phyloP scores from a whole-genome alignment of 2,113 vertebrate species.

The Syrrhaptes paradoxus region DNA sequence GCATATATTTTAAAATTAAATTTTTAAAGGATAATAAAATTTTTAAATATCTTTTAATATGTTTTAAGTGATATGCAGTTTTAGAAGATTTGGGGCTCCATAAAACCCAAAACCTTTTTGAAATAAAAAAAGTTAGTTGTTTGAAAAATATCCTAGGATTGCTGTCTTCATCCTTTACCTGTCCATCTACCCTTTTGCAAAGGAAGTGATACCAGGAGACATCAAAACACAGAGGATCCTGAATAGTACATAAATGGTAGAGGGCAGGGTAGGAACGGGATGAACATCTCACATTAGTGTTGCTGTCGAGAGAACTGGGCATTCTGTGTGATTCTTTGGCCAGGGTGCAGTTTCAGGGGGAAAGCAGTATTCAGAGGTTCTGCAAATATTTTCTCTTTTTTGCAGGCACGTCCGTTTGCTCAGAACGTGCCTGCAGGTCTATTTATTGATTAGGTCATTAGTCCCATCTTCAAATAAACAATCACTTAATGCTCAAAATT shows the following conservation, averaged over 20 bases:
- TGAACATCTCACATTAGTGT: accelerated
- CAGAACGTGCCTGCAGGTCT: neutral
- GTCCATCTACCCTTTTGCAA: neutral
- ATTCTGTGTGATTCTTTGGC: neutral
- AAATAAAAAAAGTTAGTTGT: neutral
- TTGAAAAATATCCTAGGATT: neutral
- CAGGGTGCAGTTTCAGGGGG: neutral
- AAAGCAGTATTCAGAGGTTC: neutral
- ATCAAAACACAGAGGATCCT: neutral
- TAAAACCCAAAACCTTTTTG: neutral
- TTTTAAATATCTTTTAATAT: neutral
- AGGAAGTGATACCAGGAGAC: neutral
- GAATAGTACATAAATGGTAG: neutral
- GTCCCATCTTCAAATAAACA: neutral
- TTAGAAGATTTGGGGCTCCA: neutral
- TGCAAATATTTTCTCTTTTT: neutral
- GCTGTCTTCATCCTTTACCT: neutral
- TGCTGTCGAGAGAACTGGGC: neutral
- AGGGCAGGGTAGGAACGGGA: neutral
- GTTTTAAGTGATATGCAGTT: neutral
- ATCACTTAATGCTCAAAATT: neutral
- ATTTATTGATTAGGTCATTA: neutral
- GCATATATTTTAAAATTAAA: neutral
- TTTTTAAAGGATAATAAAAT: neutral
- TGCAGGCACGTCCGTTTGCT: neutral